Evolutionary conservation across 2,113 vertebrate genomes (phyloP).

Genomic region (Halichoeres trimaculatus): DNA sequence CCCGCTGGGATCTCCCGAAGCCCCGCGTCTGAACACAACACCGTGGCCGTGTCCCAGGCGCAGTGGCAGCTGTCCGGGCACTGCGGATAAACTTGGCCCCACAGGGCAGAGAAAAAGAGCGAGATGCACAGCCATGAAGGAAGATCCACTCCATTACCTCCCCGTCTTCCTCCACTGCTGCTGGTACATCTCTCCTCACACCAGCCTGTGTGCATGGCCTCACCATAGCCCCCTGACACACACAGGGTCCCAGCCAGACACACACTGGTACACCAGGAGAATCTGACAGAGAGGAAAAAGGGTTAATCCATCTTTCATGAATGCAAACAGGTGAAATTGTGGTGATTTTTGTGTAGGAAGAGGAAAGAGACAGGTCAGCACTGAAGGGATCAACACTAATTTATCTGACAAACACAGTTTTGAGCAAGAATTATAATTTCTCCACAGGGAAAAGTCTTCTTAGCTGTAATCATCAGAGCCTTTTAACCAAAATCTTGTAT

Average conservation of each 20-base stretch:
- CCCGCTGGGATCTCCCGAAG: constrained; percentile 80
- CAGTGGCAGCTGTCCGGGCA: constrained; percentile 78
- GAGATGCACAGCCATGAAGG: constrained; percentile 57
- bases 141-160: constrained; percentile 35
- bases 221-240: constrained; percentile 76
- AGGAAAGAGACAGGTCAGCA: constrained; percentile 50
- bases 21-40: constrained; percentile 78
- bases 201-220: constrained; percentile 73
- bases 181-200: constrained; percentile 66
- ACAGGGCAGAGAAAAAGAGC: constrained; percentile 63
- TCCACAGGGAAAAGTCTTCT: background rate
- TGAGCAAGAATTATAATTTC: background rate
- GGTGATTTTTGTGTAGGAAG: constrained; percentile 45
- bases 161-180: constrained; percentile 38
- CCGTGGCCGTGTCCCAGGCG: constrained; percentile 75
- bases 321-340: constrained; percentile 17
- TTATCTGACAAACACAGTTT: background rate
- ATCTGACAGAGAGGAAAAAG: constrained; percentile 57
- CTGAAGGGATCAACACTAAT: constrained; percentile 29
- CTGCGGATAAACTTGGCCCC: constrained; percentile 44
- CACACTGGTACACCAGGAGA: constrained; percentile 13
- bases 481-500: constrained; percentile 23
- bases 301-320: constrained; percentile 11
- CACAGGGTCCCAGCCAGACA: constrained; percentile 58
- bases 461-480: constrained; percentile 3